Percentiles rank a stretch among this genome's conserved stretches.
These are phyloP conservation scores for Tethea ocularis DNA, from an alignment of 2,888 invertebrate genomes.

Conservation along the genomic window DNA sequence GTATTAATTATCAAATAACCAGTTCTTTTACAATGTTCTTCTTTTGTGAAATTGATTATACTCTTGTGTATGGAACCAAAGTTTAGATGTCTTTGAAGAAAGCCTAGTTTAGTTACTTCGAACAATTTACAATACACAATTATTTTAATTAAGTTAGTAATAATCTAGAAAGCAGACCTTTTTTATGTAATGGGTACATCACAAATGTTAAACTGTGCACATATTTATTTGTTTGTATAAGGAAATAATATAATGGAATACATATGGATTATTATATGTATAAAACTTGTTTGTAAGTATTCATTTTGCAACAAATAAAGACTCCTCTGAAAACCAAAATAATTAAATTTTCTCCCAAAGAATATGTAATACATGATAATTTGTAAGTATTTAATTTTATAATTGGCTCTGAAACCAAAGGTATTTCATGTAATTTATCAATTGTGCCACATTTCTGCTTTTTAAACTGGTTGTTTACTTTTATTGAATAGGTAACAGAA, in stretches of 20 bases:
- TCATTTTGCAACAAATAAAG: constrained; percentile 27
- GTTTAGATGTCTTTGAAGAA: background rate
- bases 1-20: constrained; percentile 5
- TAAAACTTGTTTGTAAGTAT: constrained; percentile 21
- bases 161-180: constrained; percentile 27
- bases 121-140: constrained; percentile 53
- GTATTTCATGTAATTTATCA: constrained; percentile 48
- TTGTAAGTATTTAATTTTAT: constrained; percentile 39
- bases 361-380: constrained; percentile 23
- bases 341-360: constrained; percentile 41
- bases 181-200: constrained; percentile 42
- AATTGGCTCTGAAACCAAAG: constrained; percentile 78
- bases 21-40: constrained; percentile 10
- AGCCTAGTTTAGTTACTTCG: constrained; percentile 54
- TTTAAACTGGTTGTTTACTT: constrained; percentile 62
- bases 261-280: background rate
- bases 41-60: constrained; percentile 9
- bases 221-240: constrained; percentile 39
- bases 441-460: constrained; percentile 71
- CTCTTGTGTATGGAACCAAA: constrained; percentile 22
- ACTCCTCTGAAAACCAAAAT: constrained; percentile 33
- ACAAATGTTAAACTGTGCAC: constrained; percentile 49
- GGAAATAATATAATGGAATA: constrained; percentile 3
- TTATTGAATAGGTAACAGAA: constrained; percentile 43
- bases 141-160: constrained; percentile 29